Evolutionary conservation across 2,113 vertebrate genomes (phyloP).

Genomic region (Nyctibius bracteatus): DNA sequence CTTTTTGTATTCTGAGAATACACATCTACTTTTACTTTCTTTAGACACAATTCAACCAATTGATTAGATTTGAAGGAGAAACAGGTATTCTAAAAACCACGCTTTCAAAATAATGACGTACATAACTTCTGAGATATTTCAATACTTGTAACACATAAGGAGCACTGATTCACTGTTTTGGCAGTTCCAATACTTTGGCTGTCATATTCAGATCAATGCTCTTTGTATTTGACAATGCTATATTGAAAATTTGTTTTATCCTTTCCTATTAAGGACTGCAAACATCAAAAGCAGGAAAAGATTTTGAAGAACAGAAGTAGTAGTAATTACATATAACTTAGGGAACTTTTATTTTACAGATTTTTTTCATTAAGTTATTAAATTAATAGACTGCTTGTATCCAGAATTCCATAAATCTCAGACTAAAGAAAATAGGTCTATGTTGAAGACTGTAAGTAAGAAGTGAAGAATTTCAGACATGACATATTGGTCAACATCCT

Average conservation of each 20-base stretch:
- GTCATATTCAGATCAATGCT: not conserved
- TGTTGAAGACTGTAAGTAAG: not conserved
- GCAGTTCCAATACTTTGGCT: not conserved
- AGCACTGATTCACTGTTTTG: not conserved
- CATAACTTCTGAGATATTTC: not conserved
- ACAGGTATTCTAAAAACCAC: not conserved
- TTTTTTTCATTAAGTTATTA: not conserved
- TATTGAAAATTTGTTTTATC: not conserved
- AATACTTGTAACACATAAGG: constrained; percentile 13
- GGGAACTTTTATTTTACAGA: not conserved
- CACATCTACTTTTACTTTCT: not conserved
- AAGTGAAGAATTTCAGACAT: not conserved
- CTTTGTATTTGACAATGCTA: not conserved
- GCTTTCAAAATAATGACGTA: constrained; percentile 21
- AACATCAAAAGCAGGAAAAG: not conserved
- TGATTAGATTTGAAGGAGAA: constrained; percentile 23
- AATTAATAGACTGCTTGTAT: not conserved
- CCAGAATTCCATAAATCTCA: not conserved
- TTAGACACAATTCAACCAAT: not conserved
- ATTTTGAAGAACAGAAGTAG: not conserved
- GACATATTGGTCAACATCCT: not conserved
- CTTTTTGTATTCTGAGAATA: not conserved
- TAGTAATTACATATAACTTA: not conserved
- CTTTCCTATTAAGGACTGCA: not conserved
- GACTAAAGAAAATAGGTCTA: not conserved